Evolutionary conservation across 2,888 invertebrate genomes (phyloP), one percentile per base, ranked within the genome.

Genomic region (Meloe dianella): DNA sequence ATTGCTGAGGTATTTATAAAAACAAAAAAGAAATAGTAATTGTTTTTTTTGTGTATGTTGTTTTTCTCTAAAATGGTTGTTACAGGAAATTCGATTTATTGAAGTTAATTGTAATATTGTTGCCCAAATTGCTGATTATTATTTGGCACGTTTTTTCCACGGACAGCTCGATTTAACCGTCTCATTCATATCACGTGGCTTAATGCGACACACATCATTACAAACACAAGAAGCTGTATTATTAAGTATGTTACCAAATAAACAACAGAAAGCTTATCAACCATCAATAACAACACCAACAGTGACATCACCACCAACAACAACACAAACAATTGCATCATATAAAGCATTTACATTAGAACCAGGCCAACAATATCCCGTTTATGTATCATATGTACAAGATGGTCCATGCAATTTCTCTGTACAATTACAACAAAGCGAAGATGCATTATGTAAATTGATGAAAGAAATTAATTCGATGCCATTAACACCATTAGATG

Each of bases 351-450:
- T 84, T 69, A 82, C 86, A 17, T 74, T 90, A 32, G 85, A 86
- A 27, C 82, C 87, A 2, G 86, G 86, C 61, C 86, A 87, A 0
- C 86, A 86, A 70, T 90, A 93, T 75, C 87, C 89, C 74, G 91
- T 92, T 0, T 89, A 87, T 78, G 89, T 94, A 1, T 92, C 93
- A 22, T 91, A 87, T 81, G 90, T 93, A 20, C 92, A 92, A 75
- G 93, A 94, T 77, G 94, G 94, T 0, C 93, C 93, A 6, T 89
- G 89, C 70, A 84, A 90, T 64, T 94, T 94, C 84, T 91, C 91
- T 30, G 89, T 93, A 7, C 93, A 94, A 76, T 81, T 93, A 29
- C 86, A 88, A 74, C 85, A 86, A 58, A 87, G 88, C 73, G 88
- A 87, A 70, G 85, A 86, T 14, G 86, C 86, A 71, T 81, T 94